Conservation (phyloP, 2,113 vertebrate genomes). For the Perca schrenkii region DNA sequence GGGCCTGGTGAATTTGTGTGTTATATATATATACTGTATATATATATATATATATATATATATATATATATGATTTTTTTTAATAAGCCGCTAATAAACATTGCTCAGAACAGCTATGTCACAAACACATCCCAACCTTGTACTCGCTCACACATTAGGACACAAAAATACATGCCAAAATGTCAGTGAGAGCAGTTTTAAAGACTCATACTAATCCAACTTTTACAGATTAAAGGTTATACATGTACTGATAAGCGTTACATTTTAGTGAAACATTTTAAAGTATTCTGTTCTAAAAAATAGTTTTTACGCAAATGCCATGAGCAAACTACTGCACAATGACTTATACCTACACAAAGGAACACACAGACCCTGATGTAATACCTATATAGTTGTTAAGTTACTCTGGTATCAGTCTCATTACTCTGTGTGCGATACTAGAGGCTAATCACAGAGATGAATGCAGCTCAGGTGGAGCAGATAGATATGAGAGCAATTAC, state of each 20-base stretch:
- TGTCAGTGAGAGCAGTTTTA: not conserved
- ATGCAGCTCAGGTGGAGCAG: conserved; percentile 52
- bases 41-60: no score
- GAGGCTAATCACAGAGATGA: conserved; percentile 63
- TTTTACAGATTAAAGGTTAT: not conserved
- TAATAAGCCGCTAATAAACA: no score
- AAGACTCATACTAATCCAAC: not conserved
- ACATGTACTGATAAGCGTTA: not conserved
- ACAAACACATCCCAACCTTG: no score
- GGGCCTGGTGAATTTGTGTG: no score
- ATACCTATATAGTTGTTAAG: conserved; percentile 17
- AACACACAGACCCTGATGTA: not conserved
- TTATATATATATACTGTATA: no score
- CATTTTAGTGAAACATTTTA: not conserved
- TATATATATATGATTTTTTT: no score
- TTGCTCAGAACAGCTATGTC: no score
- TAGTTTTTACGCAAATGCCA: not conserved
- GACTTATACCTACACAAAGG: not conserved
- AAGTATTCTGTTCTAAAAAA: no score
- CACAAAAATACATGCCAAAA: not conserved
- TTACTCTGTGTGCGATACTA: conserved; percentile 38
- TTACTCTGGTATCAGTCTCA: conserved; percentile 27
- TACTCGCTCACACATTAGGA: not conserved
- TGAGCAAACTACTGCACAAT: not conserved
- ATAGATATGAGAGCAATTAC: conserved; percentile 65